Evolutionary conservation across 2,888 invertebrate species (phyloP), one percentile per base, ranked within the genome.

Genomic region (Brachycybe producta): DNA sequence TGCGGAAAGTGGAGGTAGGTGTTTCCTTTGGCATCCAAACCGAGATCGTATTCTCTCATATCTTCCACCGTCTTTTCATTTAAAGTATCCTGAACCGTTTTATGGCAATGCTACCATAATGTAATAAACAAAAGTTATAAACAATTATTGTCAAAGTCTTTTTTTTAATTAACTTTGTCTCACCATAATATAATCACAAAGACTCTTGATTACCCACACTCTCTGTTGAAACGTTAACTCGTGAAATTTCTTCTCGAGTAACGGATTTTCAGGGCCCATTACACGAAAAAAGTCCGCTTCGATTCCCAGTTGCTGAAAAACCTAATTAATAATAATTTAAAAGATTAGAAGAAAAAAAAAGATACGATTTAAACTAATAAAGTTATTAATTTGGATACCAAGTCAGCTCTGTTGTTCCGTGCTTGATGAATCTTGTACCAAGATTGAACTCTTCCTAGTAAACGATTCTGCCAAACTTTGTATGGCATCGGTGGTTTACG

Each of bases 401-500:
- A 61, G 48, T 57, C 51, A 3, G 53, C 61, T 43, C 67, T 62
- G 13, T 65, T 64, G 53, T 68, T 67, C 39, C 61, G 62, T 42
- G 64, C 64, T 27, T 67, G 62, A 57, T 70, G 71, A 35, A 67
- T 58, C 58, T 71, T 72, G 61, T 73, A 75, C 75, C 75, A 76
- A 19, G 63, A 60, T 23, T 66, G 62, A 23, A 74, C 62, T 57
- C 69, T 71, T 48, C 66, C 62, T 23, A 64, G 60, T 36, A 76
- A 62, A 54, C 72, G 70, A 41, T 67, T 65, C 26, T 72, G 71
- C 75, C 76, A 76, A 46, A 74, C 69, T 54, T 66, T 65, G 58
- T 75, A 76, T 3, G 76, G 73, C 75, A 76, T 75, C 27, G 71
- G 62, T 26, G 71, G 73, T 54, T 70, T 65, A 58, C 65, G 67